These are phyloP conservation scores for Scarus forsteni DNA, from an alignment of 2,797 vertebrate genomes.

Conservation along the genomic window DNA sequence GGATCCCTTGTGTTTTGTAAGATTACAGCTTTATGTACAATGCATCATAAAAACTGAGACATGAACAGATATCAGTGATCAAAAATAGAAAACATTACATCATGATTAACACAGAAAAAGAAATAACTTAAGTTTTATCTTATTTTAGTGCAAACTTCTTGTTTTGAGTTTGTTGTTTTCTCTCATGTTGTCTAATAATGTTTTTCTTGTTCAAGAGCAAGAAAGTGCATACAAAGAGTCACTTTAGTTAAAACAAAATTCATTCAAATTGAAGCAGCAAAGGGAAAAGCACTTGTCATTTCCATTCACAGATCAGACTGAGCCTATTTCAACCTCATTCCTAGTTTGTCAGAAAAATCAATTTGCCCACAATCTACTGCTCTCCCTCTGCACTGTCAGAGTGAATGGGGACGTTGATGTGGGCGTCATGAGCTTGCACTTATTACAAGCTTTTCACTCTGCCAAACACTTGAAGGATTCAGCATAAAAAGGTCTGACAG, in stretches of 20 bases:
- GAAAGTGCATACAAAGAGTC: constrained; percentile 23
- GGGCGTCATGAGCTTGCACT: constrained; percentile 48
- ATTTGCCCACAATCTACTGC: constrained; percentile 62
- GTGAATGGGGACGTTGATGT: constrained; percentile 39
- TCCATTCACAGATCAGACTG: constrained; percentile 29
- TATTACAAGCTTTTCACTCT: constrained; percentile 71
- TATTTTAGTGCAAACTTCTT: no score
- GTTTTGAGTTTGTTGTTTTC: no score
- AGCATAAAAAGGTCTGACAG: constrained; percentile 29
- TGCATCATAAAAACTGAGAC: no score
- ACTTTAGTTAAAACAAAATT: constrained; percentile 16
- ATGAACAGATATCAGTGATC: no score
- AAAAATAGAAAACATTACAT: no score
- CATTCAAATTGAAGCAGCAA: constrained; percentile 10
- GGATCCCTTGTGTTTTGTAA: no score
- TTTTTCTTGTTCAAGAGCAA: constrained; percentile 2
- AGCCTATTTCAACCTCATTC: constrained; percentile 52
- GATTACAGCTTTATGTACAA: no score
- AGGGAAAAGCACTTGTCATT: constrained; percentile 32
- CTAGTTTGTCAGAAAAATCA: constrained; percentile 58
- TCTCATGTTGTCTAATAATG: no score
- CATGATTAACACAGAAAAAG: no score
- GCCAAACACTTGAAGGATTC: constrained; percentile 54
- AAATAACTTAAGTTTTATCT: no score
- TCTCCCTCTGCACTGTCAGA: constrained; percentile 43